A percentile compares a stretch with the other conserved stretches of the same genome.
Evolutionary conservation across 2,797 vertebrate genomes (phyloP).

Genomic region (Tragopan temminckii): DNA sequence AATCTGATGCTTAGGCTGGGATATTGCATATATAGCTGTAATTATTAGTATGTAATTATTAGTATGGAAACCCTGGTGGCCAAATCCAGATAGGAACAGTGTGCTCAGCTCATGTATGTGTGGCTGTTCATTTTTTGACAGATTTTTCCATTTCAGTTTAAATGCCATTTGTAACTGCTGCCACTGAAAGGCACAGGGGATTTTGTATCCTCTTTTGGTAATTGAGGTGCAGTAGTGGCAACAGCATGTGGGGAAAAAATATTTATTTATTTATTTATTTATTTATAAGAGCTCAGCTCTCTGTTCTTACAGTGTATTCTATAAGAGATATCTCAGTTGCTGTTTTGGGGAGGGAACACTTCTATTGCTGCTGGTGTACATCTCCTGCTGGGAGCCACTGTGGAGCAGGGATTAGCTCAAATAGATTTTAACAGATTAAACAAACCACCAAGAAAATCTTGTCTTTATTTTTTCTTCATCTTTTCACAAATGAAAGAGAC

Average conservation of each 20-base stretch:
- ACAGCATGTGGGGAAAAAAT: neutral
- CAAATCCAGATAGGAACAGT: neutral
- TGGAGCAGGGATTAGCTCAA: slow-evolving; percentile 46
- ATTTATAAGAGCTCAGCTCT: neutral
- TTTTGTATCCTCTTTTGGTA: slow-evolving; percentile 7
- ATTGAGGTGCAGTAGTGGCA: neutral
- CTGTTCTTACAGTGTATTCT: neutral
- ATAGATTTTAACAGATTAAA: slow-evolving; percentile 54
- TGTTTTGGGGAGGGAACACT: neutral
- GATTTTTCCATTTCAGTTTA: neutral
- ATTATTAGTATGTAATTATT: too few species aligned
- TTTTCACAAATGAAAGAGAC: neutral
- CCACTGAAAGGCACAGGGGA: neutral
- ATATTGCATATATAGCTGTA: neutral
- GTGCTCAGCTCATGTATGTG: neutral
- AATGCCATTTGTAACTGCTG: neutral
- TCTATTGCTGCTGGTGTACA: slow-evolving; percentile 39
- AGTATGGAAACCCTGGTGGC: neutral
- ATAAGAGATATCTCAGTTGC: slow-evolving; percentile 7
- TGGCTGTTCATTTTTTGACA: neutral
- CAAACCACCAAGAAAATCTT: neutral
- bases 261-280: neutral
- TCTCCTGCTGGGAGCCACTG: slow-evolving; percentile 52
- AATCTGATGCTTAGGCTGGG: neutral
- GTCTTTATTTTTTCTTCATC: neutral